phyloP scores from a whole-genome alignment of 2,888 invertebrate genomes.

The Papilio elwesi region DNA sequence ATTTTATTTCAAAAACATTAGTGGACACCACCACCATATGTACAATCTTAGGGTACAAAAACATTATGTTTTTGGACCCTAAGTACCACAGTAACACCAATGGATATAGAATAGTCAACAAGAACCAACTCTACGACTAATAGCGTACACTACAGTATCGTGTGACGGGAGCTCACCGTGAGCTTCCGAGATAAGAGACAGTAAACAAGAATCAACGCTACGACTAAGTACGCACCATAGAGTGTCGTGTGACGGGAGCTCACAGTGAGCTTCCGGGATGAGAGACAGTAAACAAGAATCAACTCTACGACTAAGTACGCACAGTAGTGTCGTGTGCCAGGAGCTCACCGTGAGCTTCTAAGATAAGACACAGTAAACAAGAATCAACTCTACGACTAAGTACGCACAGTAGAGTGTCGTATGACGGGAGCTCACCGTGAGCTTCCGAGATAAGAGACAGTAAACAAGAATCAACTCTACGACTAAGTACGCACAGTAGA shows the following conservation, averaged over 20 bases:
- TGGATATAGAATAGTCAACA: conserved; percentile 42
- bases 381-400: too few relatives aligned
- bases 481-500: too few relatives aligned
- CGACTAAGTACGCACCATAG: not conserved
- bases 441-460: too few relatives aligned
- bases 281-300: conserved; percentile 36
- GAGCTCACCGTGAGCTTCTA: conserved; percentile 88
- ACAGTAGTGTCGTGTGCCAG: conserved; percentile 71
- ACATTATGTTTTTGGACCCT: too few relatives aligned
- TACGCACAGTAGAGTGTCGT: too few relatives aligned
- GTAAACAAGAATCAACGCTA: not conserved
- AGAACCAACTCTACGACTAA: conserved; percentile 60
- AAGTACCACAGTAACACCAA: too few relatives aligned
- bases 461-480: too few relatives aligned
- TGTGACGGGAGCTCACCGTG: conserved; percentile 86
- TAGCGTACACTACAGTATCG: conserved; percentile 53
- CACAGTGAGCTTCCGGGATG: conserved; percentile 46
- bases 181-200: conserved; percentile 78
- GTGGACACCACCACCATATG: too few relatives aligned
- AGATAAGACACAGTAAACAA: too few relatives aligned
- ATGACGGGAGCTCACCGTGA: too few relatives aligned
- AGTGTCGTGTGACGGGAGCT: not conserved
- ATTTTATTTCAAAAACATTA: too few relatives aligned
- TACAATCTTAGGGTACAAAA: too few relatives aligned
- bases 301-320: conserved; percentile 61